Percentiles rank a stretch among this genome's conserved stretches.
phyloP scores from a whole-genome alignment of 1,140 invertebrate genomes.

The Drosophila prosaltans region DNA sequence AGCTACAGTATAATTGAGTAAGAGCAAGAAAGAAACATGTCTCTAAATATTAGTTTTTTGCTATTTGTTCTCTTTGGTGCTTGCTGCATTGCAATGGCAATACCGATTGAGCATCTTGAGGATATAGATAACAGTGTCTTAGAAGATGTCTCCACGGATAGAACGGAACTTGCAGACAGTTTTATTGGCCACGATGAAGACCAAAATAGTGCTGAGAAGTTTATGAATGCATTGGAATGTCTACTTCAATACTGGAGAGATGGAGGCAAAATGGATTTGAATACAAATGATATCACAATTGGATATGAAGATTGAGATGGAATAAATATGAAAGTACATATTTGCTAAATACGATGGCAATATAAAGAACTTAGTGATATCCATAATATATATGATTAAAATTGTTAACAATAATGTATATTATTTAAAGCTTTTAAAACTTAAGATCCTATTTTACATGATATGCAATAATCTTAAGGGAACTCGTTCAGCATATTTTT shows the following conservation, averaged over 20 bases:
- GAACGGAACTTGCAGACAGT: not conserved
- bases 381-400: too few relatives aligned
- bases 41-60: not conserved
- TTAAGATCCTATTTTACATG: too few relatives aligned
- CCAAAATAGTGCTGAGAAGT: constrained; percentile 40
- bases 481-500: too few relatives aligned
- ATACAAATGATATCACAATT: not conserved
- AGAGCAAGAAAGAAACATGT: not conserved
- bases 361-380: too few relatives aligned
- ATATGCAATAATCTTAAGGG: too few relatives aligned
- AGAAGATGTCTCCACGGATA: not conserved
- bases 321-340: not conserved
- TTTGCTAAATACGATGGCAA: not conserved
- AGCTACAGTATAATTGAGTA: not conserved
- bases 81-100: not conserved
- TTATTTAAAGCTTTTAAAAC: too few relatives aligned
- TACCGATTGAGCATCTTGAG: not conserved
- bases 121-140: not conserved
- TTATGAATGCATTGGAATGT: constrained; percentile 40
- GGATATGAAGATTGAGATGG: not conserved
- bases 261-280: not conserved
- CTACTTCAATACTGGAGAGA: not conserved
- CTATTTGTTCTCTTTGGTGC: not conserved
- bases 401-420: too few relatives aligned
- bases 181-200: not conserved